Evolutionary conservation across 2,113 vertebrate species (phyloP), one percentile per base, ranked within the genome.

Genomic region (Rynchops niger): DNA sequence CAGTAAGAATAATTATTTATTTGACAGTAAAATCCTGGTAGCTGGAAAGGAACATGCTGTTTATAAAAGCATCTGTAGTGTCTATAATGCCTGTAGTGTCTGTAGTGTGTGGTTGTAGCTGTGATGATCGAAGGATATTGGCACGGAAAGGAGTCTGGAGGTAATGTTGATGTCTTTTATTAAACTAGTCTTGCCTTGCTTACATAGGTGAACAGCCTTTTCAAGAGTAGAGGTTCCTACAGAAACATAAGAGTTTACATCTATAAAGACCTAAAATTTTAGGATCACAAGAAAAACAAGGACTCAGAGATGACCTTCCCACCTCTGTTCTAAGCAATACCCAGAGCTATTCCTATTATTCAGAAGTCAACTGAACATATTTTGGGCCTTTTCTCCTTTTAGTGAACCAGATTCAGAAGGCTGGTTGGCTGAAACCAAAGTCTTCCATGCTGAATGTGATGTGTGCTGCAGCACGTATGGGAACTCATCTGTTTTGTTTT

Each of bases 391-490:
- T 89, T 88, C 53, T 82, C 63, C 19, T 94, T 92, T 66, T 86
- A 93, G 65, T 59, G 65, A 96, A 93, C 8, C 17, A 38, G 82
- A 79, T 83, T 97, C 42, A 90, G 88, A 72, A 79, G 94, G 73
- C 92, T 86, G n/a, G 73, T 88, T 97, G 86, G 15, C 67, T 92
- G 69, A 93, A 97, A 93, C 50, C 50, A 38, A 83, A 85, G 63
- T 88, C 69, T 65, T 90, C 71, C 56, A 52, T 56, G 67, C 47
- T 81, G 79, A 76, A 34, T 65, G n/a, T 53, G n/a, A 76, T 72
- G 50, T 80, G 52, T 93, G 45, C 89, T 78, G 79, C 63, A 62
- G 22, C 73, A 89, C 36, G 55, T 66, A 78, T 38, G 66, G 76
- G 67, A 97, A 97, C 55, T 40, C 83, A 11, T 52, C 38, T 90